Percentiles rank a stretch among this genome's conserved stretches.
Evolutionary conservation across 2,888 invertebrate genomes (phyloP).

Genomic region (Agonum fuliginosum): DNA sequence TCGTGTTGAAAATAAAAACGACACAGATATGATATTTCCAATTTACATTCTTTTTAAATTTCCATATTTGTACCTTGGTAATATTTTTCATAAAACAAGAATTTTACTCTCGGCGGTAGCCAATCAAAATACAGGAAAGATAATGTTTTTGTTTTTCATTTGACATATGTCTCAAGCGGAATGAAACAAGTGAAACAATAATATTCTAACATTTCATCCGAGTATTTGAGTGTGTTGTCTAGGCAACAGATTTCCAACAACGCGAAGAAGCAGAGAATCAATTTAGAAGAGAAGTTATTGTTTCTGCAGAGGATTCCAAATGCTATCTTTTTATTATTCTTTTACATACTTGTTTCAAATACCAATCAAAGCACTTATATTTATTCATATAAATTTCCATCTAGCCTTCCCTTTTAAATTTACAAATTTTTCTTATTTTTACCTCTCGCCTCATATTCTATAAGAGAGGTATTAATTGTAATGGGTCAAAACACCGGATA

Average conservation of each 20-base stretch:
- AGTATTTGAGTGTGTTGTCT: conserved; percentile 43
- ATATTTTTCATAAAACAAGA: conserved; percentile 50
- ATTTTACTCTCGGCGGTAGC: neutral
- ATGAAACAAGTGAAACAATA: conserved; percentile 53
- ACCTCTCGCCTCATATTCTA: too few species aligned
- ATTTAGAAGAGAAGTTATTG: conserved; percentile 48
- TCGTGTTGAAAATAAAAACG: conserved; percentile 50
- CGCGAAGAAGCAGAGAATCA: conserved; percentile 29
- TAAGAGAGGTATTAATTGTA: too few species aligned
- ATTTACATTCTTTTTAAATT: conserved; percentile 56
- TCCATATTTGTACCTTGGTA: neutral
- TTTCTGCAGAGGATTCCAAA: neutral
- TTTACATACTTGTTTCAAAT: too few species aligned
- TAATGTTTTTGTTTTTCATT: conserved; percentile 29
- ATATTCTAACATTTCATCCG: conserved; percentile 44
- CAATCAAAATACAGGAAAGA: conserved; percentile 16
- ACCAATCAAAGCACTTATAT: too few species aligned
- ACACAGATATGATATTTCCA: conserved; percentile 55
- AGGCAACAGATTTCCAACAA: conserved; percentile 44
- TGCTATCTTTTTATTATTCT: neutral
- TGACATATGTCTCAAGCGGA: conserved; percentile 41
- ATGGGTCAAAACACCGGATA: too few species aligned
- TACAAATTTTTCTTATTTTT: too few species aligned
- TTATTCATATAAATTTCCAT: too few species aligned
- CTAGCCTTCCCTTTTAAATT: too few species aligned